Conservation (phyloP, 2,888 invertebrate genomes). For the Rotaria sp. region DNA sequence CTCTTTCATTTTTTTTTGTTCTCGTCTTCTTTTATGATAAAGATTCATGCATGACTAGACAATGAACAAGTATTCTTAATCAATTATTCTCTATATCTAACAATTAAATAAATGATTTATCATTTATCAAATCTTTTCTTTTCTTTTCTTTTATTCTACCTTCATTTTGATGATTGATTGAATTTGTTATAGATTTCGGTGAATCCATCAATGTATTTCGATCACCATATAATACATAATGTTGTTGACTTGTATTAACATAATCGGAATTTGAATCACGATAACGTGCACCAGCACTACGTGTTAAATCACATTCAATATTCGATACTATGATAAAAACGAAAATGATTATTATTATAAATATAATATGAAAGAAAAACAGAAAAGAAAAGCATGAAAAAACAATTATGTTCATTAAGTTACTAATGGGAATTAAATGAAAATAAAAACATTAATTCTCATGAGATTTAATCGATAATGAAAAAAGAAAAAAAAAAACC, state of each 20-base stretch:
- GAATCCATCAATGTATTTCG: not conserved
- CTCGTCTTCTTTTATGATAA: too few species aligned
- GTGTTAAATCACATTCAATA: not conserved
- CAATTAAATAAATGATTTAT: too few species aligned
- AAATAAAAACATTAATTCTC: not conserved
- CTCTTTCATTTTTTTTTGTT: not conserved
- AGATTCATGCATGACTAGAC: not conserved
- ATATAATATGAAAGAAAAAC: not conserved
- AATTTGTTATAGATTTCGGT: not conserved
- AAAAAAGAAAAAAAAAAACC: not conserved
- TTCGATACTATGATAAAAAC: not conserved
- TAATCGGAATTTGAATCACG: slow-evolving; percentile 14
- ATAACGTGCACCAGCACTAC: slow-evolving; percentile 21
- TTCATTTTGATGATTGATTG: slow-evolving; percentile 10
- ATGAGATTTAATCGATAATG: not conserved
- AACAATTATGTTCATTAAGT: not conserved
- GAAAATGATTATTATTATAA: not conserved
- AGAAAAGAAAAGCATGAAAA: not conserved
- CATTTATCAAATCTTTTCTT: too few species aligned
- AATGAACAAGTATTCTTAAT: not conserved
- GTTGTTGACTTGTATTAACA: slow-evolving; percentile 1
- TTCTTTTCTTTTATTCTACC: not conserved
- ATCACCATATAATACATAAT: not conserved
- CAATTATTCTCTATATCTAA: not conserved
- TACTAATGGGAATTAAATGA: not conserved